Conservation (phyloP, 2,113 vertebrate genomes). For the Trogon melanurus region DNA sequence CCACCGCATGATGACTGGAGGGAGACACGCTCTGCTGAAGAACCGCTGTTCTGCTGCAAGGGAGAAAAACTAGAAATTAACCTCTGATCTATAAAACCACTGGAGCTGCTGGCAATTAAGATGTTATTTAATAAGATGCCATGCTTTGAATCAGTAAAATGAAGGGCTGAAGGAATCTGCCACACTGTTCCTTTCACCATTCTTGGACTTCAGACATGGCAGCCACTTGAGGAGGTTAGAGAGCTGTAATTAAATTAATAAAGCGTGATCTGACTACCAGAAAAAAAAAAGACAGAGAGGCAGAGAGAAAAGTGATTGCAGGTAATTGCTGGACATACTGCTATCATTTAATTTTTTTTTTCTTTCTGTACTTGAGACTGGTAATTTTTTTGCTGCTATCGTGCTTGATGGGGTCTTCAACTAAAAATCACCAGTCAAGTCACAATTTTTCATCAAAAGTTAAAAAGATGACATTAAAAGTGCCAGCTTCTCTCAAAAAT, state of each 20-base stretch:
- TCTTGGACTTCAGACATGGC: neutral
- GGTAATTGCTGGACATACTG: neutral
- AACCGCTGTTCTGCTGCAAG: neutral
- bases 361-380: neutral
- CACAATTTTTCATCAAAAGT: neutral
- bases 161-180: neutral
- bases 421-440: neutral
- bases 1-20: neutral
- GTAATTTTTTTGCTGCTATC: neutral
- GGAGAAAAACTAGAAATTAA: constrained; percentile 51
- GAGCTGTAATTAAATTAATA: constrained; percentile 56
- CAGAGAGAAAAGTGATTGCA: neutral
- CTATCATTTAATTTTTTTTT: neutral
- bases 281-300: neutral
- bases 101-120: constrained; percentile 33
- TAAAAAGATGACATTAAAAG: neutral
- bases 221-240: constrained; percentile 7
- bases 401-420: neutral
- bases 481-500: neutral
- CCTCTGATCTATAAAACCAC: neutral
- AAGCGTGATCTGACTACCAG: neutral
- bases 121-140: constrained; percentile 34
- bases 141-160: constrained; percentile 43
- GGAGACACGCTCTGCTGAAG: neutral
- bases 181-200: neutral